Conservation (phyloP, 2,797 vertebrate species). For the Sphenodon punctatus region DNA sequence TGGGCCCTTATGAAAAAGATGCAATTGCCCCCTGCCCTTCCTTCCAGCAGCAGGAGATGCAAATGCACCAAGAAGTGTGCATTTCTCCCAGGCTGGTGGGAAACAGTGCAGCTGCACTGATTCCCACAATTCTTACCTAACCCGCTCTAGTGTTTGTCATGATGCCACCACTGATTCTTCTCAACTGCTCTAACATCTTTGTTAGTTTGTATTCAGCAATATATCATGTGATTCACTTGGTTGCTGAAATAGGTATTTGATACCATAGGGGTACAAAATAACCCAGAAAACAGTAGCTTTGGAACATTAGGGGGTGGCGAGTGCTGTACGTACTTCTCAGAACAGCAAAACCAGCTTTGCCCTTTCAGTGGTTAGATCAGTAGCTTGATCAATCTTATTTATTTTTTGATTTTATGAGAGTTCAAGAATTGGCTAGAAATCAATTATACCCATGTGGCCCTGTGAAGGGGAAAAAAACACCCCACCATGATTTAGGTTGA, state of each 20-base stretch:
- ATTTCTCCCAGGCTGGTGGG: too few species aligned
- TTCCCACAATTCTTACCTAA: neutral
- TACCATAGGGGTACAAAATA: constrained; percentile 49
- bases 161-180: neutral
- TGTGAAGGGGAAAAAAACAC: constrained; percentile 22
- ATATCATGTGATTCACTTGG: constrained; percentile 24
- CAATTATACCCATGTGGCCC: constrained; percentile 32
- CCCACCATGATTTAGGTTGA: constrained; percentile 36
- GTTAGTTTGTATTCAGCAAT: constrained; percentile 44
- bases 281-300: constrained; percentile 32
- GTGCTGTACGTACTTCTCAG: neutral
- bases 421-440: constrained; percentile 36
- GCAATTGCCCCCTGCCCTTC: too few species aligned
- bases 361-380: constrained; percentile 53
- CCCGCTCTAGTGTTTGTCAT: neutral
- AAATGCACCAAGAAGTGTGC: too few species aligned
- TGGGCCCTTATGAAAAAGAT: too few species aligned
- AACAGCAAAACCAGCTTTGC: constrained; percentile 44
- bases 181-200: constrained; percentile 5
- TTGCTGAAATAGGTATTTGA: constrained; percentile 27
- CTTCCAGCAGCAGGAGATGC: too few species aligned
- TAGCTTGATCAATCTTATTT: constrained; percentile 45
- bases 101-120: too few species aligned
- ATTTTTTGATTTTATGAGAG: constrained; percentile 39
- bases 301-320: constrained; percentile 43